A percentile compares a stretch with the other conserved stretches of the same genome.
Conservation (phyloP, 2,888 invertebrate genomes). For the Piscicola geometra region DNA sequence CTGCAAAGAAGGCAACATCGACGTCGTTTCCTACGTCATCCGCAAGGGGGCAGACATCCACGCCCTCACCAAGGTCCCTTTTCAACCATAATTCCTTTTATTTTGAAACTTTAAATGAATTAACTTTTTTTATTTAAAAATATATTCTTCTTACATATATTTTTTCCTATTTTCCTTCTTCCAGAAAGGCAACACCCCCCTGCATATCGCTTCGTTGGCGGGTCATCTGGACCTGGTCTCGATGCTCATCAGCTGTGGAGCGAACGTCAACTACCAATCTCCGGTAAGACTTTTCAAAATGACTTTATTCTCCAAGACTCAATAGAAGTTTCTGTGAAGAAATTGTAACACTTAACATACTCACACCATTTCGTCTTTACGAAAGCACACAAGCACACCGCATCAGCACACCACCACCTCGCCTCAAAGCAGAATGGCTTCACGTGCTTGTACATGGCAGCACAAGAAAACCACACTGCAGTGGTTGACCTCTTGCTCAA, state of each 20-base stretch:
- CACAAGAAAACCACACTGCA: conserved; percentile 76
- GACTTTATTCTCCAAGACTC: background rate
- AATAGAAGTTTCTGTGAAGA: too few relatives aligned
- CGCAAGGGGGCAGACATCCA: conserved; percentile 89
- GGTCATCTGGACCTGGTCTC: conserved; percentile 29
- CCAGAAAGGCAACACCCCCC: conserved; percentile 65
- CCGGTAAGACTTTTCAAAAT: conserved; percentile 59
- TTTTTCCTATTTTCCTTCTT: background rate
- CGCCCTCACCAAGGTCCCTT: conserved; percentile 74
- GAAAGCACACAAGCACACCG: too few relatives aligned
- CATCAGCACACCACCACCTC: too few relatives aligned
- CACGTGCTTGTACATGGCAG: conserved; percentile 40
- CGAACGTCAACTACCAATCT: conserved; percentile 69
- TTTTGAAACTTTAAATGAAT: background rate
- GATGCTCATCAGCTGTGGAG: conserved; percentile 30
- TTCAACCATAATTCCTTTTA: background rate
- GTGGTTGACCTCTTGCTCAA: conserved; percentile 90
- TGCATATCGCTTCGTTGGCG: conserved; percentile 95
- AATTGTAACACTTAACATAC: too few relatives aligned
- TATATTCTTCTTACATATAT: background rate
- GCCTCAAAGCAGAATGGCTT: conserved; percentile 40
- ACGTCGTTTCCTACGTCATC: conserved; percentile 89
- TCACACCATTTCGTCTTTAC: too few relatives aligned
- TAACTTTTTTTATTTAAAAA: background rate
- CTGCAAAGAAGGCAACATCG: conserved; percentile 91